These are phyloP conservation scores for Magallana nippona DNA, from an alignment of 2,888 invertebrate genomes.

Conservation along the genomic window DNA sequence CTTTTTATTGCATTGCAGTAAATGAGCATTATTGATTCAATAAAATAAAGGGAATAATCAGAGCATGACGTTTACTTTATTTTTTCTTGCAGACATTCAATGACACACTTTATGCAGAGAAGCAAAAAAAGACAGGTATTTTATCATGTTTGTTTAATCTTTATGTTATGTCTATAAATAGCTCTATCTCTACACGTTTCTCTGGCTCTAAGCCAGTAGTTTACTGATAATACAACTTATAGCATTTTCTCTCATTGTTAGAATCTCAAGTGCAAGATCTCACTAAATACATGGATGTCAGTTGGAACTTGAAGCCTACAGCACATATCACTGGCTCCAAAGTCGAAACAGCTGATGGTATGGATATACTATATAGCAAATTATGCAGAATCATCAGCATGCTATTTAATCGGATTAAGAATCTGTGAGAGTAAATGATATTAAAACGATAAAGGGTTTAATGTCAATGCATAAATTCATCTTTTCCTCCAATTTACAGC, in stretches of 20 bases:
- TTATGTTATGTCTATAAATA: too few species aligned
- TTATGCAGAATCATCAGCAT: not conserved
- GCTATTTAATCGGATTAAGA: not conserved
- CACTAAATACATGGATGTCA: not conserved
- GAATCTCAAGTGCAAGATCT: not conserved
- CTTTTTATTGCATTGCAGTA: not conserved
- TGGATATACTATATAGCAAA: not conserved
- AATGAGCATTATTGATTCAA: not conserved
- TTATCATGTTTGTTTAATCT: too few species aligned
- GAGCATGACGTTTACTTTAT: not conserved
- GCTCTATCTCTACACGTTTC: too few species aligned
- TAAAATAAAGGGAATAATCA: not conserved
- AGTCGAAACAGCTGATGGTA: not conserved
- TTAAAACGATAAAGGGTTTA: too few species aligned
- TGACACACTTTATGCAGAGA: not conserved
- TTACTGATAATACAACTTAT: too few species aligned
- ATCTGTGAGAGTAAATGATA: too few species aligned
- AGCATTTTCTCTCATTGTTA: not conserved
- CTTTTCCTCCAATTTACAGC: not conserved
- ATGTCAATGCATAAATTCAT: too few species aligned
- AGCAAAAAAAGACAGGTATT: constrained; percentile 18
- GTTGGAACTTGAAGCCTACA: constrained; percentile 36
- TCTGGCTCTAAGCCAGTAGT: not conserved
- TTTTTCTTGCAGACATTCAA: not conserved
- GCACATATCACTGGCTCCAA: constrained; percentile 38